These are phyloP conservation scores for Lepidocolaptes lacrymiger DNA, from an alignment of 2,797 vertebrate species.

Conservation along the genomic window DNA sequence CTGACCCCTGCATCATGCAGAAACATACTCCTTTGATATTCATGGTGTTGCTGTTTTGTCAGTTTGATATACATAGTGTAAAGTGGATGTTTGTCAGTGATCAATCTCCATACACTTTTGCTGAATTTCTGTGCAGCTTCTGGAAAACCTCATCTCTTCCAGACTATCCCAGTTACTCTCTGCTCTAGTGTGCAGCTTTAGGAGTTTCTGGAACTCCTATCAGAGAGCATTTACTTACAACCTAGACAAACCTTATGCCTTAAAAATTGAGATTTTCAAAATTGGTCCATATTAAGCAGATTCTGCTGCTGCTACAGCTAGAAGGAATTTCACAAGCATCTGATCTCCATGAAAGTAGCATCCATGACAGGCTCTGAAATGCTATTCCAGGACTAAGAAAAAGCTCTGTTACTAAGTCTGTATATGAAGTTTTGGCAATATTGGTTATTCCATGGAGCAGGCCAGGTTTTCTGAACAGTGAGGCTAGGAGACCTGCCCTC, in stretches of 20 bases:
- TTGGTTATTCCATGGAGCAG: neutral
- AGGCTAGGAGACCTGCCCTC: neutral
- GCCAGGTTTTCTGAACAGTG: neutral
- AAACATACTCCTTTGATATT: neutral
- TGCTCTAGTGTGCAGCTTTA: neutral
- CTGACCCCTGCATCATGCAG: neutral
- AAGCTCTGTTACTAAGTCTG: neutral
- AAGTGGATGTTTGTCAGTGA: rapidly evolving
- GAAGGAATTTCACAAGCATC: neutral
- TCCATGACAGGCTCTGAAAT: neutral
- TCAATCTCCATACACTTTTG: neutral
- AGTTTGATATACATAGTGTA: rapidly evolving
- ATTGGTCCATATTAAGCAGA: neutral
- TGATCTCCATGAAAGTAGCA: neutral
- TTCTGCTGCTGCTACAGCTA: neutral
- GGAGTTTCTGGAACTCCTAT: neutral
- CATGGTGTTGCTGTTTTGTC: neutral
- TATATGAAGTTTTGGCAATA: neutral
- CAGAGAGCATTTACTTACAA: neutral
- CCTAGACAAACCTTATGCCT: neutral
- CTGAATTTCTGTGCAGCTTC: neutral
- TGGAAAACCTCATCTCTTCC: neutral
- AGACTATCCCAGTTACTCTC: neutral
- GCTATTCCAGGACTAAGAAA: neutral
- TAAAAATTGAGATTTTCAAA: neutral